Conservation (phyloP, 2,888 invertebrate species). For the Synergus laeviventris region DNA sequence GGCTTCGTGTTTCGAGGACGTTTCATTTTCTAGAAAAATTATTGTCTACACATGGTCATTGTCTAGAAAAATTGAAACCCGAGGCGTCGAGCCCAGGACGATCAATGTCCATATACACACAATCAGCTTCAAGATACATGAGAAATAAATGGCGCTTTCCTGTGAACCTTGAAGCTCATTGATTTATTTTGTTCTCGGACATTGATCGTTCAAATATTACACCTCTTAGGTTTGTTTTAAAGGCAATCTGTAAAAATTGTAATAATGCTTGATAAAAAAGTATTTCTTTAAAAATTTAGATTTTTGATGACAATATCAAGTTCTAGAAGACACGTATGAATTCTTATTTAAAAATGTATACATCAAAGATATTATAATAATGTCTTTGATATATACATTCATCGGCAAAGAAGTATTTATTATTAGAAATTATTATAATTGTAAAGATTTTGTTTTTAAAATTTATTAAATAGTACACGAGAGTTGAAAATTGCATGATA, state of each 20-base stretch:
- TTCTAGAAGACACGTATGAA: background rate
- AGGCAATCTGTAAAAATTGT: background rate
- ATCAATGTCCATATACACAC: slow-evolving; percentile 34
- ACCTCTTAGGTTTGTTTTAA: slow-evolving; percentile 10
- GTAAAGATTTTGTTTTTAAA: background rate
- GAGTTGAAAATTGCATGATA: too few relatives aligned
- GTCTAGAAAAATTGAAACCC: slow-evolving; percentile 6
- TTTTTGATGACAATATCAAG: too few relatives aligned
- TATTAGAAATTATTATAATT: background rate
- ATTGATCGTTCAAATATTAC: slow-evolving; percentile 35
- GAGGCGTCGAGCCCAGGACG: slow-evolving; percentile 19
- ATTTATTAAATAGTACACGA: background rate
- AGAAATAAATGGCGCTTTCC: slow-evolving; percentile 27
- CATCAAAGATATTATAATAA: too few relatives aligned
- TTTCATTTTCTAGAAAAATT: slow-evolving; percentile 12
- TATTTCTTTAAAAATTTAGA: too few relatives aligned
- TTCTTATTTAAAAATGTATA: too few relatives aligned
- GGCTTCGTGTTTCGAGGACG: background rate
- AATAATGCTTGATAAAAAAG: background rate
- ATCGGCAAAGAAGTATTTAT: background rate
- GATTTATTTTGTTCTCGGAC: slow-evolving; percentile 2
- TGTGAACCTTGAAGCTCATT: slow-evolving; percentile 15
- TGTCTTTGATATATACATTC: too few relatives aligned
- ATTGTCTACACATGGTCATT: slow-evolving; percentile 3
- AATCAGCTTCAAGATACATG: slow-evolving; percentile 18